A percentile compares a stretch with the other conserved stretches of the same genome.
These are phyloP conservation scores for Sebastes vulpes DNA, from an alignment of 2,797 vertebrate species.

Conservation along the genomic window DNA sequence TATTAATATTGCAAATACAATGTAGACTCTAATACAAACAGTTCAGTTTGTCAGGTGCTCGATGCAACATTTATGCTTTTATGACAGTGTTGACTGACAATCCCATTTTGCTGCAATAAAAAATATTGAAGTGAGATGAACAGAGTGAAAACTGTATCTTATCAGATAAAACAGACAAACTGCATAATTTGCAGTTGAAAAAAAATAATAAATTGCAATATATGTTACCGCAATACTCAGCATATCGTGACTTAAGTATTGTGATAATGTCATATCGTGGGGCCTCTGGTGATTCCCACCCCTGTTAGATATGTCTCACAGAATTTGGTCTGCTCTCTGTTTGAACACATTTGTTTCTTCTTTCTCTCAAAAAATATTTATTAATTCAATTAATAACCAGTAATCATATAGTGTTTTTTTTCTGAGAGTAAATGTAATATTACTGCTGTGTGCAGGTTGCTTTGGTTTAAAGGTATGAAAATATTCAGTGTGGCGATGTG, in stretches of 20 bases:
- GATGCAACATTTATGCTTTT: too few species aligned
- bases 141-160: not conserved
- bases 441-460: not conserved
- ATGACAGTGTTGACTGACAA: not conserved
- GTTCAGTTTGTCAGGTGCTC: too few species aligned
- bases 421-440: not conserved
- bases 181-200: not conserved
- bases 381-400: not conserved
- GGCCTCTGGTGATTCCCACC: not conserved
- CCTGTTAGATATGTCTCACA: not conserved
- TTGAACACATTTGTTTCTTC: not conserved
- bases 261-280: not conserved
- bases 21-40: too few species aligned
- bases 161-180: not conserved
- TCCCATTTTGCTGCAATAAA: not conserved
- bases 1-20: too few species aligned
- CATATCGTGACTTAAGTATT: not conserved
- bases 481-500: not conserved
- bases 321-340: not conserved
- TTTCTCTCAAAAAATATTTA: not conserved
- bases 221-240: not conserved
- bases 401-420: not conserved
- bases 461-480: not conserved
- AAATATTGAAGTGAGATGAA: not conserved
- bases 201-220: not conserved